These are phyloP conservation scores for Stichopus horrens DNA, from an alignment of 53 echinoderm and acorn worm genomes.

Conservation along the genomic window DNA sequence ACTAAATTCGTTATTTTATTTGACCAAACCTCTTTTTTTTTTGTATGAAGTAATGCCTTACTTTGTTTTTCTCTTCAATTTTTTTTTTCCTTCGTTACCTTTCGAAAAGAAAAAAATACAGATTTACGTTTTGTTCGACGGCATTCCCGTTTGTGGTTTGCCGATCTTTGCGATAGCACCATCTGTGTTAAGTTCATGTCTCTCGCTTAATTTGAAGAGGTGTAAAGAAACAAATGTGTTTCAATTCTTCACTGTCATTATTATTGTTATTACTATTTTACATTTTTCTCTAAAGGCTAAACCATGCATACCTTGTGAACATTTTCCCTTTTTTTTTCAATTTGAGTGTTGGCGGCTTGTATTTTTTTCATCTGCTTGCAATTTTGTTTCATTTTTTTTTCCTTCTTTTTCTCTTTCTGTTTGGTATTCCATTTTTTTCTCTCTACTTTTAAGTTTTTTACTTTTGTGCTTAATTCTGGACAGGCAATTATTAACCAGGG, in stretches of 20 bases:
- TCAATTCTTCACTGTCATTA: background rate
- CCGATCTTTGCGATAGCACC: background rate
- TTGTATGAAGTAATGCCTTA: slow-evolving; percentile 23
- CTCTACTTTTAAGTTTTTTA: background rate
- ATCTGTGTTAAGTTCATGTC: no score
- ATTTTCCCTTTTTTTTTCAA: slow-evolving; percentile 10
- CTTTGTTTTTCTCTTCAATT: slow-evolving; percentile 2
- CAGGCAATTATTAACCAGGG: slow-evolving; percentile 34
- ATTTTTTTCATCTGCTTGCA: slow-evolving; percentile 20
- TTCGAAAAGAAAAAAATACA: background rate
- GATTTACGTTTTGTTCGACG: background rate
- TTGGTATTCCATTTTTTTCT: slow-evolving; percentile 29
- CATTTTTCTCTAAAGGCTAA: slow-evolving; percentile 13
- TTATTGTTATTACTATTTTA: background rate
- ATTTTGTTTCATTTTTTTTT: slow-evolving; percentile 34
- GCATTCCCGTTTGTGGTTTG: background rate
- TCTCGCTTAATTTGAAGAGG: no score
- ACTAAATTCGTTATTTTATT: background rate
- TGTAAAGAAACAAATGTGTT: no score
- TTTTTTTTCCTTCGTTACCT: slow-evolving; percentile 13
- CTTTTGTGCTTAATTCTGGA: slow-evolving; percentile 30
- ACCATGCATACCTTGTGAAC: slow-evolving; percentile 29
- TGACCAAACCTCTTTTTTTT: slow-evolving; percentile 41
- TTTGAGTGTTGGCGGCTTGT: background rate
- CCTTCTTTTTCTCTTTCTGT: background rate